Evolutionary conservation across 2,888 invertebrate species (phyloP), one percentile per base, ranked within the genome.

Genomic region (Ypsolopha scabrella): DNA sequence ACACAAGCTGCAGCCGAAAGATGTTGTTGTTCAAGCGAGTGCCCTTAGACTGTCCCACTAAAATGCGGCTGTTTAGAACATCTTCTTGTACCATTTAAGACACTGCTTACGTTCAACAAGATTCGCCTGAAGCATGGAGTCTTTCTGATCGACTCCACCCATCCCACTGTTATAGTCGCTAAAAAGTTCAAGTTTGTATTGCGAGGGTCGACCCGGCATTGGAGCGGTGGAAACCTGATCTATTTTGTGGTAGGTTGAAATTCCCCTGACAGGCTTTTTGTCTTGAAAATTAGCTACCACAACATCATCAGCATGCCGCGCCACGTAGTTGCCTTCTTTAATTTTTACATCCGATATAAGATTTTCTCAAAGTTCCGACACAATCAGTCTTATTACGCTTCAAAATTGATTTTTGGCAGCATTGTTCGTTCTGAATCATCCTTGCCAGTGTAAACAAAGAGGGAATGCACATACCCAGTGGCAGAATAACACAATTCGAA

Each of bases 401-500:
- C 43, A 52, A 43, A 24, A 33, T 35, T 10, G n/a, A 7, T 14
- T 2, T 6, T 35, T 1, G 4, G 8, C 35, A 14, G n/a, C 2
- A 11, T 11, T 2, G 10, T 7, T 6, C 13, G 14, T 10, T n/a
- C 7, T 7, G 11, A 2, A 7, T 6, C 9, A 8, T 8, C 2
- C 6, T 13, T n/a, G 10, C 47, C 51, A 7, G 35, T 13, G n/a
- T 52, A 47, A 1, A 52, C 37, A 9, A 52, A 48, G 8, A 52
- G 45, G 0, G 52, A 48, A 43, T 45, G 44, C 49, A 50, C 9
- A 14, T 53, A 53, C 0, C 53, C 53, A 33, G 53, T 50, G 9
- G 33, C 9, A 0, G 35, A 11, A 10, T 50, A 45, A 36, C 53
- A 50, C 9, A 53, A n/a, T 24, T 53, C 41, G 13, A 10, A 50